Evolutionary conservation across 2,113 vertebrate genomes (phyloP).

Genomic region (Leucosticte australis): DNA sequence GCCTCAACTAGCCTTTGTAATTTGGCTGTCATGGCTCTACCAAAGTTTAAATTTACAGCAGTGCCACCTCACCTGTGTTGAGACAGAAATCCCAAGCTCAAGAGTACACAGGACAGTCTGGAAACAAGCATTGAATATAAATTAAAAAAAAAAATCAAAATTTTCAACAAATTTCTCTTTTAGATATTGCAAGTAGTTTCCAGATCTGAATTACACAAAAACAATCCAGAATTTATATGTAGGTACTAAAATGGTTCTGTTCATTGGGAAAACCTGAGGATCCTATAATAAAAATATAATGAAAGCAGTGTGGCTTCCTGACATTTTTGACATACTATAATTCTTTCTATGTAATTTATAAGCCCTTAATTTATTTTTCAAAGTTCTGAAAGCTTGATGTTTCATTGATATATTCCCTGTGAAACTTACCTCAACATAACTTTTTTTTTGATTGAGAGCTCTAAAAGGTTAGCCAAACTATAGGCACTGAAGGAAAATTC

Average conservation of each 20-base stretch:
- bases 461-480: background rate
- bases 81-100: background rate
- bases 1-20: background rate
- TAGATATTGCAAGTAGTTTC: background rate
- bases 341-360: background rate
- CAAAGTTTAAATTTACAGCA: background rate
- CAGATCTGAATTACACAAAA: background rate
- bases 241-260: background rate
- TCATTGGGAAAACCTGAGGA: constrained; percentile 2
- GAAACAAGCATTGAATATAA: background rate
- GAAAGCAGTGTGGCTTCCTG: constrained; percentile 10
- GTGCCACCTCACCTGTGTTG: background rate
- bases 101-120: background rate
- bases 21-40: background rate
- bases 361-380: background rate
- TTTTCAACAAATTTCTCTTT: background rate
- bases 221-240: background rate
- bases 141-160: background rate
- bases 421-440: background rate
- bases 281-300: background rate
- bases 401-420: background rate
- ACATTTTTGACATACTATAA: background rate
- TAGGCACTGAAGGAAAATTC: background rate
- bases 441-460: constrained; percentile 4
- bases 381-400: background rate